Evolutionary conservation across 2,113 vertebrate genomes (phyloP).

Genomic region (Delphinus delphis): DNA sequence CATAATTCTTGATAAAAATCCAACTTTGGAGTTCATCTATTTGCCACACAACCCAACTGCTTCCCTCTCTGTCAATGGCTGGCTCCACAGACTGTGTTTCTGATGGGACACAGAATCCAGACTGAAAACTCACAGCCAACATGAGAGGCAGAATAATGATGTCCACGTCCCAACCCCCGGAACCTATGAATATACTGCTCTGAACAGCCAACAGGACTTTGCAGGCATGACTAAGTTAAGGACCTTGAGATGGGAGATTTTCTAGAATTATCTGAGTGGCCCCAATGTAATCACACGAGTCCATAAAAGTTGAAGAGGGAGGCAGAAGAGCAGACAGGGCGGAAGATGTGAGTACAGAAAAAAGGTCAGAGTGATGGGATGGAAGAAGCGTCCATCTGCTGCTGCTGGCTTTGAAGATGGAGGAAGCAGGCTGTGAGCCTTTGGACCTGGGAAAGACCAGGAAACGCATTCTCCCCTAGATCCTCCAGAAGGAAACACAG

Average conservation of each 20-base stretch:
- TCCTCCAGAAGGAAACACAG: not conserved
- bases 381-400: not conserved
- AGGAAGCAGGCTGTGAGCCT: not conserved
- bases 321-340: not conserved
- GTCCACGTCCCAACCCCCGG: not conserved
- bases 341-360: not conserved
- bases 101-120: not conserved
- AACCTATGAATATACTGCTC: not conserved
- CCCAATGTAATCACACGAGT: not conserved
- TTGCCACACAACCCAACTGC: not conserved
- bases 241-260: not conserved
- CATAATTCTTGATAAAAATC: not conserved
- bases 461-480: not conserved
- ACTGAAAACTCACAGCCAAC: not conserved
- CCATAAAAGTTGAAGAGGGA: not conserved
- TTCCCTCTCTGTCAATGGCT: not conserved
- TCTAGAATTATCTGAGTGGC: not conserved
- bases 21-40: not conserved
- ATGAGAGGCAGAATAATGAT: not conserved
- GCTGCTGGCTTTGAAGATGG: not conserved
- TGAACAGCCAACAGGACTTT: not conserved
- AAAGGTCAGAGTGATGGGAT: not conserved
- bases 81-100: not conserved
- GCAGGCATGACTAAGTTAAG: not conserved
- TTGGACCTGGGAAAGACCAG: not conserved